These are phyloP conservation scores for Pagrus major DNA, from an alignment of 2,113 vertebrate genomes.

Conservation along the genomic window DNA sequence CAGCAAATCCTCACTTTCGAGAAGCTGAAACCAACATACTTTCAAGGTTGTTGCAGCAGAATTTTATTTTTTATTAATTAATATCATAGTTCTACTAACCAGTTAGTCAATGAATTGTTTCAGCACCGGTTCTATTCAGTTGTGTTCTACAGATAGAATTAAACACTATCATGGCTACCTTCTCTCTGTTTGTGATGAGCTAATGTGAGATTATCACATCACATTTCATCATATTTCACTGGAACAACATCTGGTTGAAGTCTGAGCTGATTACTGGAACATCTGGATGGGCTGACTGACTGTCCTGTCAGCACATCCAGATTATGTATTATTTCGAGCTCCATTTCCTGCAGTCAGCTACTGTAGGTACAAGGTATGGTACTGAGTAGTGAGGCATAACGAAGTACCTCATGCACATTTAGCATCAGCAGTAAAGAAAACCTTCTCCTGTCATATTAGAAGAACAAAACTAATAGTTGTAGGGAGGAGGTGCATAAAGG, in stretches of 20 bases:
- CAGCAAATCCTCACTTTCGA: not conserved
- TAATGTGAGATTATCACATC: conserved; percentile 58
- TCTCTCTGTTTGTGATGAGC: conserved; percentile 43
- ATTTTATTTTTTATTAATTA: not conserved
- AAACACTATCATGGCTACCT: not conserved
- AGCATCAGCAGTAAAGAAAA: not conserved
- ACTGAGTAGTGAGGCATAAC: not conserved
- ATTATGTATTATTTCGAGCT: conserved; percentile 50
- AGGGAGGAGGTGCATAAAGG: not conserved
- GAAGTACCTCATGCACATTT: not conserved
- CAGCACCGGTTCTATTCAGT: not conserved
- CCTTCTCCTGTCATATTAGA: not conserved
- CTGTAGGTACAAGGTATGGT: not conserved
- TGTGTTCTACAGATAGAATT: not conserved
- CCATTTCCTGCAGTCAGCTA: conserved; percentile 31
- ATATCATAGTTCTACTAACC: not conserved
- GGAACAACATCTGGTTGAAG: conserved; percentile 71
- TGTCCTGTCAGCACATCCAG: conserved; percentile 39
- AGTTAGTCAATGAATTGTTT: not conserved
- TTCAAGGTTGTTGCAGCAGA: not conserved
- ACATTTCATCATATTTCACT: conserved; percentile 65
- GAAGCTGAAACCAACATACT: not conserved
- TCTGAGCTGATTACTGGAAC: conserved; percentile 75
- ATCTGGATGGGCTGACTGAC: conserved; percentile 70
- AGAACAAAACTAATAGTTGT: conserved; percentile 17